phyloP scores from a whole-genome alignment of 2,113 vertebrate species.

The Chaetodon auriga region DNA sequence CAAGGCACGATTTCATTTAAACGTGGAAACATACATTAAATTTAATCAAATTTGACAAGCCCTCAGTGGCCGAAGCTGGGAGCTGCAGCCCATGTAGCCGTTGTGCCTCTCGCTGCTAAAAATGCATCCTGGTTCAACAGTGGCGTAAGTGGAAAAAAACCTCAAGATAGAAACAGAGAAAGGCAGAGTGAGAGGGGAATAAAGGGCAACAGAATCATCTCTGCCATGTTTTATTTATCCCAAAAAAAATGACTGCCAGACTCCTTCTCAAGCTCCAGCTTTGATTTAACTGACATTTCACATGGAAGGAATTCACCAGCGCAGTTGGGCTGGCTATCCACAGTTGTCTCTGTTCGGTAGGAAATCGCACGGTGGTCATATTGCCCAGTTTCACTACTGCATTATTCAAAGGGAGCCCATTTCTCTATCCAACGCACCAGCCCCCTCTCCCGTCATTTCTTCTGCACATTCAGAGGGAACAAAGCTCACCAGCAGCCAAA shows the following conservation, averaged over 20 bases:
- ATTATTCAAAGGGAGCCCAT: slow-evolving; percentile 78
- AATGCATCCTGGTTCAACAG: slow-evolving; percentile 1
- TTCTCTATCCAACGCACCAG: slow-evolving; percentile 53
- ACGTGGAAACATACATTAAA: not conserved
- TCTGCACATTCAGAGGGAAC: slow-evolving; percentile 37
- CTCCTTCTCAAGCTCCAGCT: slow-evolving; percentile 62
- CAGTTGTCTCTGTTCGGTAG: slow-evolving; percentile 58
- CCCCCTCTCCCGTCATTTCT: slow-evolving; percentile 38
- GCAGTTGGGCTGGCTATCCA: slow-evolving; percentile 45
- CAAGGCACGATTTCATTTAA: not conserved
- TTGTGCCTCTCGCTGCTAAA: slow-evolving; percentile 32
- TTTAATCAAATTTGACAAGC: slow-evolving; percentile 15
- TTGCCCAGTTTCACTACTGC: slow-evolving; percentile 65
- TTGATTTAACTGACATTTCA: slow-evolving; percentile 76
- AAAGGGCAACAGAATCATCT: slow-evolving; percentile 74
- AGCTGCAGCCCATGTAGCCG: slow-evolving; percentile 7
- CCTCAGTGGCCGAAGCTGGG: not conserved
- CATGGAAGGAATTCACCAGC: slow-evolving; percentile 63
- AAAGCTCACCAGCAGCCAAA: slow-evolving; percentile 24
- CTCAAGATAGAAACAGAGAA: slow-evolving; percentile 18
- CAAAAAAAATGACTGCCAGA: slow-evolving; percentile 64
- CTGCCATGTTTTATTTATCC: slow-evolving; percentile 81
- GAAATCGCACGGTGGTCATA: slow-evolving; percentile 62
- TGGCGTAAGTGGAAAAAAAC: slow-evolving; percentile 39
- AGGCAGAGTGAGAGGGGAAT: slow-evolving; percentile 37